Evolutionary conservation across 2,113 vertebrate species (phyloP).

Genomic region (Dromaius novaehollandiae): DNA sequence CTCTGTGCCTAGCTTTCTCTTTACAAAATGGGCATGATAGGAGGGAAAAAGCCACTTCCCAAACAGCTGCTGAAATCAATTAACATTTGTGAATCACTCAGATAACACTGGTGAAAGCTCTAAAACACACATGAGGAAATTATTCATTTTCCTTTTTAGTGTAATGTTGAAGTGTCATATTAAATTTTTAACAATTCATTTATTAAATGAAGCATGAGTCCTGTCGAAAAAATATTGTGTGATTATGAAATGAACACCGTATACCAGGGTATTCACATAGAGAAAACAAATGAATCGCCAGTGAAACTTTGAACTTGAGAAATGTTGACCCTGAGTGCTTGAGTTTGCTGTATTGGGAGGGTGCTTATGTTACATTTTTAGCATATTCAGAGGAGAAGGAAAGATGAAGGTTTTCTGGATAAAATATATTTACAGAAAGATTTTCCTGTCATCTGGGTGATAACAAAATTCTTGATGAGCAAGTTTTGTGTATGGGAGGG

Average conservation of each 20-base stretch:
- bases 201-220: neutral
- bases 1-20: neutral
- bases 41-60: neutral
- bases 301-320: neutral
- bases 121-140: neutral
- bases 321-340: neutral
- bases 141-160: neutral
- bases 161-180: neutral
- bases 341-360: neutral
- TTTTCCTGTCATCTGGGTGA: neutral
- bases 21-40: neutral
- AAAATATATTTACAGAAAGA: neutral
- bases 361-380: neutral
- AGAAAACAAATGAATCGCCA: neutral
- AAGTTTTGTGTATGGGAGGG: neutral
- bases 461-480: neutral
- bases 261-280: neutral
- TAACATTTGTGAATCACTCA: neutral
- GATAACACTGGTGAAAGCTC: neutral
- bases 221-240: neutral
- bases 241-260: neutral
- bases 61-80: neutral
- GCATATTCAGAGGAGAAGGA: neutral
- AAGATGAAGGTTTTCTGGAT: neutral
- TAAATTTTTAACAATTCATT: neutral